Percentiles rank a stretch among this genome's conserved stretches.
phyloP scores from a whole-genome alignment of 2,113 vertebrate genomes.

The Oryzias javanicus region DNA sequence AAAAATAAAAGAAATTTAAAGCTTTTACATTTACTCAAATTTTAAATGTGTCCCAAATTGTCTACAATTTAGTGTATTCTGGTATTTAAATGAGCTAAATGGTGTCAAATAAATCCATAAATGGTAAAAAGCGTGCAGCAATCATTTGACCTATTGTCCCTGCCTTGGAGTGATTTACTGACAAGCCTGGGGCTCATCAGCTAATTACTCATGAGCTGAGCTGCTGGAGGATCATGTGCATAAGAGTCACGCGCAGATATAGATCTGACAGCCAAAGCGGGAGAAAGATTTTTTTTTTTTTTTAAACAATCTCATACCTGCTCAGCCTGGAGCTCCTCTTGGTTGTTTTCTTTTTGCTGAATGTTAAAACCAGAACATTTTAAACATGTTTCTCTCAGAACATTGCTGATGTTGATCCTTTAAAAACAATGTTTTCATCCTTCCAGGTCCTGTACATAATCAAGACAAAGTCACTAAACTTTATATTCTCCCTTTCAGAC shows the following conservation, averaged over 20 bases:
- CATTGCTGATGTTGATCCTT: no score
- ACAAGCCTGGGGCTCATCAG: not conserved
- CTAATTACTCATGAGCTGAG: slow-evolving; percentile 3
- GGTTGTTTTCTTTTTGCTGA: not conserved
- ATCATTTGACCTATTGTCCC: slow-evolving; percentile 15
- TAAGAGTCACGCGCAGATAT: slow-evolving; percentile 43
- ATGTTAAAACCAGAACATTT: no score
- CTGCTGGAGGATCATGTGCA: slow-evolving; percentile 7
- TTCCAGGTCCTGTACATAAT: no score
- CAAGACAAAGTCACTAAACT: no score
- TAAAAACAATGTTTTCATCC: no score
- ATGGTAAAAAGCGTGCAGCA: not conserved
- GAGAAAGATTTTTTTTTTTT: slow-evolving; percentile 7
- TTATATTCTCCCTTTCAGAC: no score
- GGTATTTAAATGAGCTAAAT: no score
- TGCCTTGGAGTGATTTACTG: not conserved
- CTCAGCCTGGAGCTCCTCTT: slow-evolving; percentile 14
- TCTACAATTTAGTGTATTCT: no score
- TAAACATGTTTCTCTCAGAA: no score
- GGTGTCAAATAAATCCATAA: not conserved
- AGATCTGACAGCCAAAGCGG: slow-evolving; percentile 30
- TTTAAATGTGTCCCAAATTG: no score
- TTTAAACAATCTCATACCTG: slow-evolving; percentile 18
- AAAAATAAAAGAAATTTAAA: no score
- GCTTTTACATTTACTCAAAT: no score